Base-by-base conservation (phyloP, 2,888 invertebrate species). In the Eupithecia insigniata region DNA sequence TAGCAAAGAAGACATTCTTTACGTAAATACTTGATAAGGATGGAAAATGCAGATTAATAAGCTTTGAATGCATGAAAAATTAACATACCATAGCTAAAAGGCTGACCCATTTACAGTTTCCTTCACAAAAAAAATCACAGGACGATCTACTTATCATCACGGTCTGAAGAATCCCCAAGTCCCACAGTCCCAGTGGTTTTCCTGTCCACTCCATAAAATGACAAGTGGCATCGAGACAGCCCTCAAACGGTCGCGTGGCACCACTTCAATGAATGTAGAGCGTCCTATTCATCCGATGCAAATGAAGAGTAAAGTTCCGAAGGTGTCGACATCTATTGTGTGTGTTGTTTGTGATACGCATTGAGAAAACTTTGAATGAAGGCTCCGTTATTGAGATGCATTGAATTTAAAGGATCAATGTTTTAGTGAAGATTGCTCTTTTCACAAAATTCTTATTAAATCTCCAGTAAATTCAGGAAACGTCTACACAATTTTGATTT, bases 271-370 rank as follows among this genome's bases (percentile, higher is more conserved):
- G 73, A 65, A 78, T 75, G 76, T 73, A 55, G 76, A 70, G 64
- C 75, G 61, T 36, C 58, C 71, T 67, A 74, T 78, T 73, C 76
- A 74, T 61, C 51, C 62, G 67, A 76, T 76, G 76, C 70, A 76
- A 74, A 78, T 72, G 70, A 69, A 64, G 64, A 69, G 74, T 67
- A 73, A 74, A 77, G 77, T 72, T 66, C 39, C 66, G 68, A 70
- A 70, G 72, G 71, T 69, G 74, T 72, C 72, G 58, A 69, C 75
- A 70, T 39, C 71, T 60, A 72, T 43, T 43, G 36, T n/a, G n/a
- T 36, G 36, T 36, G 2, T 36, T 36, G 75, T 78, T 76, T 78
- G 75, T 78, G 30, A 71, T 71, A 18, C 36, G 39, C 32, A 34
- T 34, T 66, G 70, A 74, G 67, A 66, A 69, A 58, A 72, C 70